These are phyloP conservation scores for Epinotia brunnichana DNA, from an alignment of 2,888 invertebrate species.

Conservation along the genomic window DNA sequence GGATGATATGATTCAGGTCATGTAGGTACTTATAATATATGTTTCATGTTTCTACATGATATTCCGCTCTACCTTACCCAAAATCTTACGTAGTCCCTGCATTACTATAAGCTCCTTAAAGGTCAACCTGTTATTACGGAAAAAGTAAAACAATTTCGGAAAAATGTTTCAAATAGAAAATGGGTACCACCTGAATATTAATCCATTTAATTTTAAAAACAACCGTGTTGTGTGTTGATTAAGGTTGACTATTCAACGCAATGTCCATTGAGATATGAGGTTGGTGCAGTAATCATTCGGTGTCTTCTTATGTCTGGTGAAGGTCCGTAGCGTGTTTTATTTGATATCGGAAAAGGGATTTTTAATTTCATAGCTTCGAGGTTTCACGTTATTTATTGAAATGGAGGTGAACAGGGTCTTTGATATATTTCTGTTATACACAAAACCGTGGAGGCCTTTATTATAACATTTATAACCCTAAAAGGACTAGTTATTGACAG, in stretches of 20 bases:
- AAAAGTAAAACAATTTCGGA: conserved; percentile 37
- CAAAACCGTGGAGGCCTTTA: no score
- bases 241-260: neutral
- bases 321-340: conserved; percentile 25
- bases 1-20: no score
- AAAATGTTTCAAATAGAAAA: conserved; percentile 30
- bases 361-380: conserved; percentile 35
- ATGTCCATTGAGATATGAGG: neutral
- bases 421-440: no score
- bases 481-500: no score
- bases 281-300: neutral
- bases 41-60: no score
- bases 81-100: neutral
- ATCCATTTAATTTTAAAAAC: neutral
- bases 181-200: neutral
- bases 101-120: conserved; percentile 18
- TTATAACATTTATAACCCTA: no score
- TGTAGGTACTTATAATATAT: no score
- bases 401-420: neutral
- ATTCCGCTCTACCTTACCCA: neutral
- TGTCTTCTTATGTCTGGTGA: conserved; percentile 28
- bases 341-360: conserved; percentile 42
- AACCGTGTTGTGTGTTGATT: neutral
- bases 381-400: conserved; percentile 28
- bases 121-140: conserved; percentile 25